Evolutionary conservation across 2,113 vertebrate genomes (phyloP).

Genomic region (Todiramphus chloris): DNA sequence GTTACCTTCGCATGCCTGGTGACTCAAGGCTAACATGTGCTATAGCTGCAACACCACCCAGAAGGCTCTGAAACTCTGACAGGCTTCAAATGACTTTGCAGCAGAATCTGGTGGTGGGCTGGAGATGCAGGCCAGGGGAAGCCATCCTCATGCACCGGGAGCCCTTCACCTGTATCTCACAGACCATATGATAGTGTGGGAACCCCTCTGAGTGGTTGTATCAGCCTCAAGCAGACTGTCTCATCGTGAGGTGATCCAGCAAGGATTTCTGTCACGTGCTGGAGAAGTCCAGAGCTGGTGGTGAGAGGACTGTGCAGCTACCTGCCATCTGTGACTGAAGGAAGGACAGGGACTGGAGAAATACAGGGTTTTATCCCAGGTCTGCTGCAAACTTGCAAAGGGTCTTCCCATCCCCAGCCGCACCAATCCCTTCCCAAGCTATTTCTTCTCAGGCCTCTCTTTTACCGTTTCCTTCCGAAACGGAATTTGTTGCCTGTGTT

Average conservation of each 20-base stretch:
- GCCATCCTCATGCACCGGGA: neutral
- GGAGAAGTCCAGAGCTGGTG: neutral
- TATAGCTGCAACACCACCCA: neutral
- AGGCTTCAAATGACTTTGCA: neutral
- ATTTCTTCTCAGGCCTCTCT: neutral
- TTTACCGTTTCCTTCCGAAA: neutral
- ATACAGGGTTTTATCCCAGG: neutral
- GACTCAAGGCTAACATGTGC: rapidly evolving
- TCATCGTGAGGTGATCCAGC: neutral
- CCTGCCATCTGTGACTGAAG: rapidly evolving
- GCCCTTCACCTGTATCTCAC: neutral
- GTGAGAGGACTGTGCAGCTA: rapidly evolving
- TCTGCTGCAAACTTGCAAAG: neutral
- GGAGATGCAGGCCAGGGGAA: neutral
- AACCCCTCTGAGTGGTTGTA: rapidly evolving
- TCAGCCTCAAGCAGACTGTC: neutral
- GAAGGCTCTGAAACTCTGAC: neutral
- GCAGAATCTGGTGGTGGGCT: neutral
- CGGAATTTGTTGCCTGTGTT: neutral
- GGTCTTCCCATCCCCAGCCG: neutral
- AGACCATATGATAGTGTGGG: rapidly evolving
- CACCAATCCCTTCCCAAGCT: neutral
- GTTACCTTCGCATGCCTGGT: neutral
- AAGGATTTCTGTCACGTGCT: neutral
- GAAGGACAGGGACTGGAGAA: neutral